Conservation (phyloP, 2,888 invertebrate genomes). For the Trachelus iudaicus region DNA sequence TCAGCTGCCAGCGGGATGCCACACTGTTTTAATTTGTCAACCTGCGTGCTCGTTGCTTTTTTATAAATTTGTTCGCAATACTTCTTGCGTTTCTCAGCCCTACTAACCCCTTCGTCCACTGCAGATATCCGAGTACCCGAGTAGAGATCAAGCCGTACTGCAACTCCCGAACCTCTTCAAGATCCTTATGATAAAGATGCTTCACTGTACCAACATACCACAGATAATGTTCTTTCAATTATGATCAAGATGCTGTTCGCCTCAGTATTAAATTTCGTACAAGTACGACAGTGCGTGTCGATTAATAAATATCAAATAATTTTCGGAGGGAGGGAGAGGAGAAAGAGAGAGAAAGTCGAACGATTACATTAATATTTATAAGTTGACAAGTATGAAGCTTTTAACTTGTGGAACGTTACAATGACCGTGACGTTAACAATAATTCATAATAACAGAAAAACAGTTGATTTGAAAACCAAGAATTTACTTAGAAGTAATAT, state of each 20-base stretch:
- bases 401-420: neutral
- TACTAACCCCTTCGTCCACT: neutral
- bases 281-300: neutral
- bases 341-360: neutral
- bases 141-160: neutral
- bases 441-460: neutral
- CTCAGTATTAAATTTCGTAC: neutral
- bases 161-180: slow-evolving; percentile 2
- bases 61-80: neutral
- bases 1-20: slow-evolving; percentile 33
- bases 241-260: neutral
- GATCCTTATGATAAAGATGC: slow-evolving; percentile 19
- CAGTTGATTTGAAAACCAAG: neutral
- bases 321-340: neutral
- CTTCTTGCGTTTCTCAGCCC: neutral
- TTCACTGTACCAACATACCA: neutral
- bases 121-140: neutral
- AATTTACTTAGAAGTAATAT: neutral
- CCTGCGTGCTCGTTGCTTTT: slow-evolving; percentile 15
- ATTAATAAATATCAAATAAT: neutral
- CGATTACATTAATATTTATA: neutral
- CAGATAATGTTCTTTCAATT: neutral
- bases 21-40: slow-evolving; percentile 49
- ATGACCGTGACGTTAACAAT: neutral
- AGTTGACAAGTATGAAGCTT: neutral